Evolutionary conservation across 2,797 vertebrate genomes (phyloP), one percentile per base, ranked within the genome.

Genomic region (Anas bernieri): DNA sequence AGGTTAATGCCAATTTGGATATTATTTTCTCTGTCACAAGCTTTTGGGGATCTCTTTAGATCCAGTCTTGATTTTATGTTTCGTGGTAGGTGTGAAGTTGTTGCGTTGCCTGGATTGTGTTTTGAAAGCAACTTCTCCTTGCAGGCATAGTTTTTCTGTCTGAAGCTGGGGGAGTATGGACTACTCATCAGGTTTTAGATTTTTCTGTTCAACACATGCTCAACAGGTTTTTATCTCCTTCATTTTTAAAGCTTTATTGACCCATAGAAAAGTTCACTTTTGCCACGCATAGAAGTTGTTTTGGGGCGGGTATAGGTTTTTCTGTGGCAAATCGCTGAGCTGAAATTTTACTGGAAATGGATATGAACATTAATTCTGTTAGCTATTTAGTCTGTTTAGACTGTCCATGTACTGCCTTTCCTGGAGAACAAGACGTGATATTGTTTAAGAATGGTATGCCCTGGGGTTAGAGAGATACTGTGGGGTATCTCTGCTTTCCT

Each of bases 401-500:
- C 56, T 30, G 48, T 46, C 59, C 28, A 0, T 74, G 70, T 30
- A 18, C 78, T 89, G 72, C 58, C 64, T 16, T 56, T 50, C 76
- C 73, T 0, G 2, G 54, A 59, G 63, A 46, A 68, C 54, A 26
- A 58, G 39, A 7, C 7, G 39, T 22, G 15, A 5, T 35, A 7
- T 12, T 61, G 63, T 9, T 17, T 35, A 39, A 64, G 72, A 35
- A 55, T 31, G 76, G 22, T 72, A 17, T 54, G 63, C 35, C 92
- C 94, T 75, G 92, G 83, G 66, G 89, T 92, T 86, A 54, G 43
- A 94, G 96, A 95, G 96, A 94, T 94, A 91, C 96, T 94, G 63
- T 4, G 64, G 89, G 81, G 88, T 91, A 92, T 95, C 96, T 96
- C 96, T 18, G 93, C 96, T 94, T 94, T 88, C 92, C 94, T 94